Percentiles rank a stretch among this genome's conserved stretches.
Evolutionary conservation across 2,888 invertebrate species (phyloP).

Genomic region (Pollenia angustigena): DNA sequence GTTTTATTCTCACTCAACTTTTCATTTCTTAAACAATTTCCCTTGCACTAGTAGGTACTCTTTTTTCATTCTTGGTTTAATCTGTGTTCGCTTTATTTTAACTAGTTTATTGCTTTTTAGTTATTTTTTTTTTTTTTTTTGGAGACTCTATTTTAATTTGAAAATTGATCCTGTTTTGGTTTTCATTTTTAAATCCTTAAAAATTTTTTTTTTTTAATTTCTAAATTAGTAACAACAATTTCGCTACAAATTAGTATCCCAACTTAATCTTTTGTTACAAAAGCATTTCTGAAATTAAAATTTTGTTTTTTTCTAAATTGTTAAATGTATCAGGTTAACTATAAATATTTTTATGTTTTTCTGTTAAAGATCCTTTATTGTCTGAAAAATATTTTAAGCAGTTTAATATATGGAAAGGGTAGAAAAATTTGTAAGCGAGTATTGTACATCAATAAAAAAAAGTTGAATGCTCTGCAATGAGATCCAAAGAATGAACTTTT

Average conservation of each 20-base stretch:
- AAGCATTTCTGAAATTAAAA: background rate
- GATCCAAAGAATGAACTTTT: too few relatives aligned
- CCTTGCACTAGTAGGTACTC: background rate
- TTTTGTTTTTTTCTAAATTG: conserved; percentile 2
- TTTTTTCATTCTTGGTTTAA: background rate
- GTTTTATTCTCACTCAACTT: conserved; percentile 51
- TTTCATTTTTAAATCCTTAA: background rate
- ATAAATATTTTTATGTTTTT: conserved; percentile 6
- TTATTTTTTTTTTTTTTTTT: background rate
- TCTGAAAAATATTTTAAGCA: background rate
- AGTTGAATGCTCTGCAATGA: too few relatives aligned
- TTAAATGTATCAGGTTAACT: conserved; percentile 23
- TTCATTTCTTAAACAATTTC: conserved; percentile 4
- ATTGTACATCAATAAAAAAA: too few relatives aligned
- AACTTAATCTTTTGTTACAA: conserved; percentile 15
- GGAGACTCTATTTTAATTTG: background rate
- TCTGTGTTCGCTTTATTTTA: conserved; percentile 17
- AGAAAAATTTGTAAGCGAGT: too few relatives aligned
- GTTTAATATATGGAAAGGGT: too few relatives aligned
- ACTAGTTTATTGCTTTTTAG: background rate
- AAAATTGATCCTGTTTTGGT: conserved; percentile 18
- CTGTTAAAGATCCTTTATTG: background rate
- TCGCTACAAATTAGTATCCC: background rate
- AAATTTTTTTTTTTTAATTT: background rate
- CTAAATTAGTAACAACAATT: background rate